A percentile compares a stretch with the other conserved stretches of the same genome.
Evolutionary conservation across 2,888 invertebrate species (phyloP).

Genomic region (Caenorhabditis virilis): DNA sequence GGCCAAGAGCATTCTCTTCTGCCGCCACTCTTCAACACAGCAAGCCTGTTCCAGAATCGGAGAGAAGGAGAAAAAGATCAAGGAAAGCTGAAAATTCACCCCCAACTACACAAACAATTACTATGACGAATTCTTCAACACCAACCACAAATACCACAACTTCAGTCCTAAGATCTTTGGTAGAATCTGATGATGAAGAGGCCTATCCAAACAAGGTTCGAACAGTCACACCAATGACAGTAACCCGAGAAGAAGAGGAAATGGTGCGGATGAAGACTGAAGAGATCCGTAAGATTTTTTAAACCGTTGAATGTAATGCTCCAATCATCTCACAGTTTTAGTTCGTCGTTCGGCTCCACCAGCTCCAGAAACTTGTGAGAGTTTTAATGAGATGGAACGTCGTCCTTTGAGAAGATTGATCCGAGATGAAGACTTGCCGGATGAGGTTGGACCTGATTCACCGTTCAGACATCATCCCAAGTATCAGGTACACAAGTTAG

Average conservation of each 20-base stretch:
- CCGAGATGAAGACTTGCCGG: slow-evolving; percentile 49
- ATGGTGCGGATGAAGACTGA: slow-evolving; percentile 24
- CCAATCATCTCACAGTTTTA: too few relatives aligned
- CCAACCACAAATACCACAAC: slow-evolving; percentile 13
- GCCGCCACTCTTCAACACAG: slow-evolving; percentile 46
- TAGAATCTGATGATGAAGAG: slow-evolving; percentile 35
- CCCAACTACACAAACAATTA: not conserved
- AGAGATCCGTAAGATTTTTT: slow-evolving; percentile 12
- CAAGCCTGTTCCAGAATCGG: slow-evolving; percentile 12
- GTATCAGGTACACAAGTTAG: slow-evolving; percentile 52
- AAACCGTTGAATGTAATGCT: not conserved
- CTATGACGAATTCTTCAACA: slow-evolving; percentile 1
- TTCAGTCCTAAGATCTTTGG: slow-evolving; percentile 37
- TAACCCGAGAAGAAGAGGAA: slow-evolving; percentile 34
- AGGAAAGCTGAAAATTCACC: slow-evolving; percentile 12
- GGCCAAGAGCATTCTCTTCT: slow-evolving; percentile 47
- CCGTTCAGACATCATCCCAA: slow-evolving; percentile 56
- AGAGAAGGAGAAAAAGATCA: slow-evolving; percentile 36
- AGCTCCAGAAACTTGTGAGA: slow-evolving; percentile 5
- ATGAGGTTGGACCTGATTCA: slow-evolving; percentile 51
- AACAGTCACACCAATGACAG: slow-evolving; percentile 26
- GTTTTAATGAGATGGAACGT: not conserved
- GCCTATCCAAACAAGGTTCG: slow-evolving; percentile 27
- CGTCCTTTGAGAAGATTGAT: slow-evolving; percentile 43
- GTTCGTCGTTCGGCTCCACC: slow-evolving; percentile 18